These are phyloP conservation scores for Aldabrachelys gigantea DNA, from an alignment of 2,113 vertebrate genomes.

Conservation along the genomic window DNA sequence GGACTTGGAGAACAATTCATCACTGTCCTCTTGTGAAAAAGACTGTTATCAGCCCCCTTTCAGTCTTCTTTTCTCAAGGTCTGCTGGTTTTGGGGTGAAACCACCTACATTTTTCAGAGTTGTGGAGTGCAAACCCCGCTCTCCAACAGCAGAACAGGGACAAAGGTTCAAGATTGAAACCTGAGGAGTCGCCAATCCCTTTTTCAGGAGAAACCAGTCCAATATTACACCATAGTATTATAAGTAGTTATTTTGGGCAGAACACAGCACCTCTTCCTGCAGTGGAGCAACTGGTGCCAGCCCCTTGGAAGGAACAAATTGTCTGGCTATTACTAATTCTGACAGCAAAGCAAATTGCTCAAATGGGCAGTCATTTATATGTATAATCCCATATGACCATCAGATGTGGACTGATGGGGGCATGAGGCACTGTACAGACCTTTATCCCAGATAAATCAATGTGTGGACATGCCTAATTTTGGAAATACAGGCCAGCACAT, in stretches of 20 bases:
- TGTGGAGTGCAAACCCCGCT: neutral
- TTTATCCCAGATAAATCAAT: fast-evolving
- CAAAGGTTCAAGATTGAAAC: neutral
- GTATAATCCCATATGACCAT: neutral
- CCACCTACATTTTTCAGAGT: no score
- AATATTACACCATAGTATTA: fast-evolving
- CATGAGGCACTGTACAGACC: fast-evolving
- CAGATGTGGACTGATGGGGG: fast-evolving
- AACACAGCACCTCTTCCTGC: neutral
- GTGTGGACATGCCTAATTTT: fast-evolving
- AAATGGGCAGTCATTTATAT: neutral
- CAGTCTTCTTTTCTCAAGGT: no score
- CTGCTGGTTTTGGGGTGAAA: no score
- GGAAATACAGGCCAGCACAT: neutral
- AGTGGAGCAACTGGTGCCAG: fast-evolving
- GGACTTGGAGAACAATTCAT: neutral
- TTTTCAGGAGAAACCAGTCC: neutral
- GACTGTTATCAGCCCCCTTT: neutral
- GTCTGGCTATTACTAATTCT: fast-evolving
- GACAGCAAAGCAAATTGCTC: neutral
- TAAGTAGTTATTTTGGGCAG: neutral
- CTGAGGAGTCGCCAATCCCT: neutral
- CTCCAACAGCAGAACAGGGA: neutral
- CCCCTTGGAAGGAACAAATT: neutral
- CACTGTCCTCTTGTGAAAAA: no score